Base-by-base conservation (phyloP, 1,140 invertebrate species). In the Frieseomelitta varia region DNA sequence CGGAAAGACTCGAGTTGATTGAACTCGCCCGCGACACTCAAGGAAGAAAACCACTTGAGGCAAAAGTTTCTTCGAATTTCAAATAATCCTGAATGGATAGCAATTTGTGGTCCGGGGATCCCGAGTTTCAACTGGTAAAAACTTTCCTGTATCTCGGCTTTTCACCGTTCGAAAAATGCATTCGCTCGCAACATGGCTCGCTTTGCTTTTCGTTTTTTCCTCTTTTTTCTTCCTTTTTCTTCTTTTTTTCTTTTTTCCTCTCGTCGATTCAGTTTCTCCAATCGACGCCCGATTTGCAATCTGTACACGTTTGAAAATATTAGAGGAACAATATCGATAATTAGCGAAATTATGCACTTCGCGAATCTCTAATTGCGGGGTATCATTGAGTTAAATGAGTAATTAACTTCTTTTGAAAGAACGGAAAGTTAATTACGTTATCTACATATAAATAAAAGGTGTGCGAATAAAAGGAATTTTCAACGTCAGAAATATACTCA, bases 1-100 rank as follows among this genome's bases (percentile, higher is more conserved):
- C 88, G 87, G 90, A 91, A 90, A 92, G 92, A 90, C 87, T 92
- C 89, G 89, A 93, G 92, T 93, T 93, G 92, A 94, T 94, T 92
- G 91, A 93, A 93, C 90, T 93, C 84, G 82, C 83, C 90, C 84
- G 88, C 90, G 91, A 93, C 91, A 91, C 89, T 39, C 47, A 85
- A n/a, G 76, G 77, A 86, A 85, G 88, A 91, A 90, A 91, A 90
- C 77, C 83, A 90, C 88, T 91, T 74, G 78, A 79, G 68, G 86
- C 76, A 86, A 87, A 92, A 93, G 89, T 93, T 93, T 91, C 91
- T 85, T 89, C 92, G 92, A 93, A 93, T 94, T 93, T 92, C 92
- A 92, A 93, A 93, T 93, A 92, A 93, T 93, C 86, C 83, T 92
- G 92, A 94, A 94, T 92, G 88, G 92, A 91, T 92, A 85, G 93